Base-by-base conservation (phyloP, 2,888 invertebrate genomes). In the Machimus rusticus region DNA sequence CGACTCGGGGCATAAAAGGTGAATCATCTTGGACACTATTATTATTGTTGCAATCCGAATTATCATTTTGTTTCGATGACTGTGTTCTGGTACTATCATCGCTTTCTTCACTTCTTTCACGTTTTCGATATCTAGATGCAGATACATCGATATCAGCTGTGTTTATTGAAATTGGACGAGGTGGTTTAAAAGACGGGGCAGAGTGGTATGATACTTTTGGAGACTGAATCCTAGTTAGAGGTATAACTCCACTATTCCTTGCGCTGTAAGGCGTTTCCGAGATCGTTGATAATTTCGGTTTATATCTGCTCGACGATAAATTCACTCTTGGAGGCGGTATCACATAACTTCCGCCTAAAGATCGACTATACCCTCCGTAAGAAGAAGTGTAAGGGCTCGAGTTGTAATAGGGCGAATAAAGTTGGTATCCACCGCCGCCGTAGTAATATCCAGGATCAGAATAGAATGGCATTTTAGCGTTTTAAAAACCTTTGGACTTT, bases 61-160 rank as follows among this genome's bases (percentile, higher is more conserved):
- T 23, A 57, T 37, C 9, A n/a, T 51, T 23, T 28, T 23, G 74
- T 16, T 66, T 43, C 34, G 66, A 19, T 43, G 82, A 31, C 31
- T 19, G 90, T 90, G 12, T 88, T 90, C 90, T 0, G 91, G 91
- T 85, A 88, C 43, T 76, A 87, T 57, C 78, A 86, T 88, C 34
- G 74, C 84, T 79, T 77, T 89, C 88, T 51, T 88, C 86, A 55
- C 88, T 88, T 82, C 88, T 82, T 88, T 89, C 88, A 78, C 78
- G 89, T 77, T 66, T 90, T 89, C 91, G 88, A 90, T 95, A 96
- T 90, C 94, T 94, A 88, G 95, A 94, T 89, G 94, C 94, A 0
- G 96, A 96, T 0, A 97, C 97, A 91, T 97, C 97, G 89, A 97
- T 97, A 91, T 97, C 96, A 43, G 96, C 96, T 2, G 97, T 97